Evolutionary conservation across 2,888 invertebrate species (phyloP).

Genomic region (Poecilobothrus nobilitatus): DNA sequence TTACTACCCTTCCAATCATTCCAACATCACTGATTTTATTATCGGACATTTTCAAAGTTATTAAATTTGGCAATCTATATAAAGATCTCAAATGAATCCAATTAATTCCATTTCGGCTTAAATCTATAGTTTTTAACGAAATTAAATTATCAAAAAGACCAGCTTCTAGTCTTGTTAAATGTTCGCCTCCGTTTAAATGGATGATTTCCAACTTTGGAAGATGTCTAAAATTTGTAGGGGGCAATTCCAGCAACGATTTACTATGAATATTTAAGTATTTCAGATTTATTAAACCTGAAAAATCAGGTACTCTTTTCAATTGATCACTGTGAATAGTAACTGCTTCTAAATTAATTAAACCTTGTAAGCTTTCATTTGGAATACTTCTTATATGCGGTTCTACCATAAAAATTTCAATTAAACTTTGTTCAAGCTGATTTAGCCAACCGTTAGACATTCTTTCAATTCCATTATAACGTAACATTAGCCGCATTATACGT

Average conservation of each 20-base stretch:
- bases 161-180: conserved; percentile 60
- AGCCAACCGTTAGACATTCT: conserved; percentile 74
- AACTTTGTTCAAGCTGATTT: conserved; percentile 63
- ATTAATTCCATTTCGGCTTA: conserved; percentile 65
- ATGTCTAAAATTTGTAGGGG: conserved; percentile 60
- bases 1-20: conserved; percentile 69
- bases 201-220: conserved; percentile 65
- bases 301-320: conserved; percentile 64
- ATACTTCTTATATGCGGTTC: conserved; percentile 72
- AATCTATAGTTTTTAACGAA: conserved; percentile 61
- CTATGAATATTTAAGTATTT: conserved; percentile 68
- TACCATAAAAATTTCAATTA: conserved; percentile 76
- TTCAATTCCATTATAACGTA: conserved; percentile 74
- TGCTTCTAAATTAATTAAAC: conserved; percentile 68
- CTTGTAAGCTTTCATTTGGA: conserved; percentile 68
- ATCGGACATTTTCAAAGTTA: conserved; percentile 59
- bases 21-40: conserved; percentile 70
- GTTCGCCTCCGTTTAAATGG: conserved; percentile 61
- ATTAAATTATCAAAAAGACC: conserved; percentile 62
- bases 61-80: conserved; percentile 56
- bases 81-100: conserved; percentile 72
- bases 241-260: conserved; percentile 55
- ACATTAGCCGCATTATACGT: conserved; percentile 68
- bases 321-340: conserved; percentile 71
- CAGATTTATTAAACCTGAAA: conserved; percentile 61